Conservation (phyloP, 2,113 vertebrate species). For the Scalopus aquaticus region DNA sequence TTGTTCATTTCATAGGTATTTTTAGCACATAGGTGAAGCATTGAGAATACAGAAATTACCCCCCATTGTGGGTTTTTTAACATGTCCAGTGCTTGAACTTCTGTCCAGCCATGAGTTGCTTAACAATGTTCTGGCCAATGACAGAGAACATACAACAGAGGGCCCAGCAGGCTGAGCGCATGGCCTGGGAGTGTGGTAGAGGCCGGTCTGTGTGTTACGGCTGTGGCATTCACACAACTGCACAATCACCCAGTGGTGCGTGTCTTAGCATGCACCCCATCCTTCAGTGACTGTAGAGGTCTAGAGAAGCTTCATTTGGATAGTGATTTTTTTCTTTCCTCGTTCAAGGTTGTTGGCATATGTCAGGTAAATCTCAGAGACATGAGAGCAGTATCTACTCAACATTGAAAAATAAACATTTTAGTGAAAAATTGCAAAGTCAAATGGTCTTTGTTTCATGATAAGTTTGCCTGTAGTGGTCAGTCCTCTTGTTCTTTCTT, state of each 20-base stretch:
- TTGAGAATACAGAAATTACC: not conserved
- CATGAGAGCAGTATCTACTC: not conserved
- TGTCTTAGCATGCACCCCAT: not conserved
- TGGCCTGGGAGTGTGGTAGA: not conserved
- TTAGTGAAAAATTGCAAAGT: not conserved
- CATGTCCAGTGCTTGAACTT: not conserved
- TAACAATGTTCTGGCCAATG: not conserved
- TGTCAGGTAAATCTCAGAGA: not conserved
- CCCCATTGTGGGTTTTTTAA: not conserved
- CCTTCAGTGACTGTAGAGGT: not conserved
- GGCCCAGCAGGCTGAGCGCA: not conserved
- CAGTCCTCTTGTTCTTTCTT: not conserved
- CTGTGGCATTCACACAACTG: not conserved
- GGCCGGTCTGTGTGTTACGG: not conserved
- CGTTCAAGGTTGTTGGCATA: not conserved
- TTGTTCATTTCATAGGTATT: not conserved
- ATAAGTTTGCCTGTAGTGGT: not conserved
- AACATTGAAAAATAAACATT: not conserved
- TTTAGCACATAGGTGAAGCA: not conserved
- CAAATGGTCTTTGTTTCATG: not conserved
- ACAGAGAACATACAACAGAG: not conserved
- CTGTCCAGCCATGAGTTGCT: not conserved
- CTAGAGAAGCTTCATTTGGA: not conserved
- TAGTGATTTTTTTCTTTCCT: not conserved
- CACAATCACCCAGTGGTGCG: not conserved